phyloP scores from a whole-genome alignment of 2,797 vertebrate species.

The Epinephelus coioides region DNA sequence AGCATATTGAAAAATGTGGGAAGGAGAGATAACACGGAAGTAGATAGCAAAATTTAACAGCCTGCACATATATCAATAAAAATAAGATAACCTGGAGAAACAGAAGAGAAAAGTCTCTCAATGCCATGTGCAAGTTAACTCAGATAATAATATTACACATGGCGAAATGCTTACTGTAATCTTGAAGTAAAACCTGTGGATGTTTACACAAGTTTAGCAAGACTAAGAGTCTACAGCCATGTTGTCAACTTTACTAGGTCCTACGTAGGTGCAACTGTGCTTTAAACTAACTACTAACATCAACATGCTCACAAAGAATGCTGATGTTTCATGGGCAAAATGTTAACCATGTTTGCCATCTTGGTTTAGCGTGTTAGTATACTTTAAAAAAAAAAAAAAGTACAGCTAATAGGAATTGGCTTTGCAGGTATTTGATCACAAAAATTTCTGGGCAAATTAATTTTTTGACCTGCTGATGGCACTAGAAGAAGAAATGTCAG shows the following conservation, averaged over 20 bases:
- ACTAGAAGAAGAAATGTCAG: neutral
- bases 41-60: neutral
- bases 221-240: neutral
- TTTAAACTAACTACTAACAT: neutral
- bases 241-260: neutral
- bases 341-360: neutral
- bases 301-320: neutral
- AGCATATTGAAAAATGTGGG: neutral
- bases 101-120: neutral
- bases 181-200: neutral
- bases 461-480: too few relatives aligned
- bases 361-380: neutral
- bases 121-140: neutral
- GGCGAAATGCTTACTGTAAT: neutral
- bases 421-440: neutral
- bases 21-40: neutral
- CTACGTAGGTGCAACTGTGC: neutral
- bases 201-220: neutral
- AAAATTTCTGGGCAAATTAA: neutral
- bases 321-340: neutral
- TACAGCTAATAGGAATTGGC: neutral
- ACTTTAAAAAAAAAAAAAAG: neutral
- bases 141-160: neutral
- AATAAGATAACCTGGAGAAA: slow-evolving; percentile 10
- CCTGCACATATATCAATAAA: slow-evolving; percentile 18